phyloP scores from a whole-genome alignment of 2,113 vertebrate species.

The Mobula birostris region DNA sequence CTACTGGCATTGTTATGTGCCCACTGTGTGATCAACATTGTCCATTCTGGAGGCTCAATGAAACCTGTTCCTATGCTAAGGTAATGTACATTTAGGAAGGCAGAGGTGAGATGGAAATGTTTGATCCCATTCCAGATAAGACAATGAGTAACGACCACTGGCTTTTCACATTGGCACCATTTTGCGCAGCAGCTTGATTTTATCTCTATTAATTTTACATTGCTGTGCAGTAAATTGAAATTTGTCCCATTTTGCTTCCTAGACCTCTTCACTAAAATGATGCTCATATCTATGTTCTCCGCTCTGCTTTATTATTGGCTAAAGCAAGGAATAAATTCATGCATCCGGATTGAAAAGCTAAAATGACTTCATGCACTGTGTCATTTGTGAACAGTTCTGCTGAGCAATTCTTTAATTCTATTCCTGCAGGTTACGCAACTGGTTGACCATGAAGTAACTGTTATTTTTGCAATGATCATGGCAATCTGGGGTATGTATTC shows the following conservation, averaged over 20 bases:
- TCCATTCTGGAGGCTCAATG: slow-evolving; percentile 64
- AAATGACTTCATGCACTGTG: neutral
- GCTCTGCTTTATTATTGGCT: neutral
- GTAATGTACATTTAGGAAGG: slow-evolving; percentile 46
- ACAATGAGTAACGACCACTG: neutral
- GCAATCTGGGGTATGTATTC: slow-evolving; percentile 83
- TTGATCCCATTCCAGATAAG: neutral
- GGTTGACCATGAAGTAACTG: slow-evolving; percentile 84
- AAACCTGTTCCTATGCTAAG: slow-evolving; percentile 81
- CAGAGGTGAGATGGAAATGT: neutral
- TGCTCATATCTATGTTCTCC: neutral
- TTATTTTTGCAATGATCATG: slow-evolving; percentile 86
- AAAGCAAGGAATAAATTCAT: neutral
- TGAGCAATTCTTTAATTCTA: neutral
- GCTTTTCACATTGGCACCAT: neutral
- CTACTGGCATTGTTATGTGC: slow-evolving; percentile 68
- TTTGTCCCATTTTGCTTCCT: neutral
- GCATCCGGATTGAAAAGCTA: neutral
- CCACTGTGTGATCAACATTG: slow-evolving; percentile 72
- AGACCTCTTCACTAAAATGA: neutral
- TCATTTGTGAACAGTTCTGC: neutral
- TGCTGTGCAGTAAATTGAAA: neutral
- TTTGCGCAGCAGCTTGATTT: neutral
- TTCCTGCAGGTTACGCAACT: slow-evolving; percentile 73
- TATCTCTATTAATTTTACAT: neutral